phyloP scores from a whole-genome alignment of 2,113 vertebrate genomes.

The Hippocampus guttulatus region DNA sequence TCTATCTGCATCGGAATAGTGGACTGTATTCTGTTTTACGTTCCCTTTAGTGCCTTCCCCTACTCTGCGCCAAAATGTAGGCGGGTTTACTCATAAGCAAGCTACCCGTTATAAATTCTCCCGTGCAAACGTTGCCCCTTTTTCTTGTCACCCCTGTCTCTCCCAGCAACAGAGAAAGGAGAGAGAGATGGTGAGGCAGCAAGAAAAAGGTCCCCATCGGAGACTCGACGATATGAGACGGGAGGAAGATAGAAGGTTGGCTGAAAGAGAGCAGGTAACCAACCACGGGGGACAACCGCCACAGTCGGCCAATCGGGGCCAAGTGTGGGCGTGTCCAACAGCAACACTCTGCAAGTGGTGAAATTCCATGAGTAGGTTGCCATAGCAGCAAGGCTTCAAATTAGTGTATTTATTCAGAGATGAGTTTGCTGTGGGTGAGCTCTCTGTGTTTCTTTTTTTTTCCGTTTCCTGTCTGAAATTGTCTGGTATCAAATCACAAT shows the following conservation, averaged over 20 bases:
- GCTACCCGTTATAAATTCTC: conserved; percentile 25
- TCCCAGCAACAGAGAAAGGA: conserved; percentile 88
- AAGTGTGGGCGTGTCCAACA: conserved; percentile 51
- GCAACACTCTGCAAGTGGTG: conserved; percentile 58
- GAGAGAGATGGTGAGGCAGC: conserved; percentile 85
- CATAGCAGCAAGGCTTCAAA: conserved; percentile 77
- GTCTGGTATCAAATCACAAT: conserved; percentile 46
- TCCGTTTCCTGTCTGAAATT: conserved; percentile 54
- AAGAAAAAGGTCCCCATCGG: conserved; percentile 87
- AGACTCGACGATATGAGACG: conserved; percentile 84
- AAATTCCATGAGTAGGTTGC: conserved; percentile 75
- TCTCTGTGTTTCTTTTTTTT: conserved; percentile 50
- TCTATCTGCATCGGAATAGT: background rate
- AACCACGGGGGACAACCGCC: conserved; percentile 36
- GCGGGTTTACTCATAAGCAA: conserved; percentile 22
- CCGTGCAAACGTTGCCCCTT: conserved; percentile 22
- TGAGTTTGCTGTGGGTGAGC: conserved; percentile 70
- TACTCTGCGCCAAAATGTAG: conserved; percentile 21
- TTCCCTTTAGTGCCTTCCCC: background rate
- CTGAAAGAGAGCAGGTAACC: conserved; percentile 88
- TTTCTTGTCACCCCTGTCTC: conserved; percentile 44
- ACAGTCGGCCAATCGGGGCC: conserved; percentile 44
- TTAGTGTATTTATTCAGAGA: conserved; percentile 71
- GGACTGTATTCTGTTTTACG: conserved; percentile 20
- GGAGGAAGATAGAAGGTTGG: conserved; percentile 85